Evolutionary conservation across 23 tunicate genomes (phyloP), one percentile per base, ranked within the genome.

Genomic region (Trididemnum miniatum): DNA sequence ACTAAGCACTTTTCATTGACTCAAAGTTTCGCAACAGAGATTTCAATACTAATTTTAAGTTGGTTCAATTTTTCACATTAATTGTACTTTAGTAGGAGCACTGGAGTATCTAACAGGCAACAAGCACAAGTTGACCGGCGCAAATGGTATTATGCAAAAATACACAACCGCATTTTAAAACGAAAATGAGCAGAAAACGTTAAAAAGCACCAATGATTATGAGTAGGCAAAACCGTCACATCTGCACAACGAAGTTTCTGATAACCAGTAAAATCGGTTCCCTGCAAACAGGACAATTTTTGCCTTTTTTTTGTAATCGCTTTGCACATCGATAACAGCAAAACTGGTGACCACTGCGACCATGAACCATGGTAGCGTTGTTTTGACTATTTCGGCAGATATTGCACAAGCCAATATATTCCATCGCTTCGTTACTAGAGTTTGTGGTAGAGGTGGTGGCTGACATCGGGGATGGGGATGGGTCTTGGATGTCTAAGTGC

Each of bases 311-410:
- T 35, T 86, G 63, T 38, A 92, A 37, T 12, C 71, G 82, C 44
- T 82, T 82, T 12, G 97, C 91, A 79, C 97, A 92, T 15, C 85
- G 83, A 39, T 51, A 87, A 37, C 97, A 92, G 79, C 92, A 87
- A 52, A 88, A 87, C 81, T 92, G 97, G 44, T 92, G 97, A 1
- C 80, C 85, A 20, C 52, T 82, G 24, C 72, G 62, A 0, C 89
- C 83, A 59, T 92, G 97, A 22, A 87, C 35, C 15, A 92, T 52
- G 0, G 83, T 62, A 26, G 92, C 92, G 33, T 92, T 84, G 35
- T 87, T 92, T 20, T 85, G 92, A 51, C 83, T 71, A 35, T 59
- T 87, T 4, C 85, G 86, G 54, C 97, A 92, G 18, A 92, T 83
- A 65, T 87, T 92, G 71, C 97, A 92, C 0, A 83, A 62, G 5